Conservation (phyloP, 2,888 invertebrate species). For the Melitaea athalia region DNA sequence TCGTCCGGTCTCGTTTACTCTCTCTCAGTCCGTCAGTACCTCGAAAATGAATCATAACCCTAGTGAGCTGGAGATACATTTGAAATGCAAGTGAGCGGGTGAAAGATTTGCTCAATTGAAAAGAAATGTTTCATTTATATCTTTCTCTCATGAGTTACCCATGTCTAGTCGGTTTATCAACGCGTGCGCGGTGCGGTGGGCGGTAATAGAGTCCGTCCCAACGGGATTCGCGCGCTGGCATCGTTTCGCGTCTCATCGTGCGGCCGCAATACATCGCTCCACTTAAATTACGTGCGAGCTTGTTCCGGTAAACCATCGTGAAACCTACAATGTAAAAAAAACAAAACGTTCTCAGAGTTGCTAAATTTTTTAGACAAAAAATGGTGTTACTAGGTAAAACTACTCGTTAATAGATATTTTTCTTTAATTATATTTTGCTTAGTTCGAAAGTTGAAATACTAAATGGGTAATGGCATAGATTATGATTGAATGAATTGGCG, state of each 20-base stretch:
- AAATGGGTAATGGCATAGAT: constrained; percentile 13
- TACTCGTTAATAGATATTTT: constrained; percentile 3
- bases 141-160: no score
- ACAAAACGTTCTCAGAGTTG: constrained; percentile 14
- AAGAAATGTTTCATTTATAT: no score
- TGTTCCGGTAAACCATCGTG: constrained; percentile 73
- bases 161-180: constrained; percentile 76
- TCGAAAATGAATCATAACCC: no score
- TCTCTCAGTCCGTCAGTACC: no score
- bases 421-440: constrained; percentile 7
- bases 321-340: constrained; percentile 58
- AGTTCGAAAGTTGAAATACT: neutral
- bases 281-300: constrained; percentile 75
- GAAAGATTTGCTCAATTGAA: no score
- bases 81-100: no score
- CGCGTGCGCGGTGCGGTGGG: constrained; percentile 75
- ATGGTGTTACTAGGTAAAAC: constrained; percentile 13
- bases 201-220: constrained; percentile 78
- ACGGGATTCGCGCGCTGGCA: constrained; percentile 77
- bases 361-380: constrained; percentile 18
- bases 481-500: constrained; percentile 43
- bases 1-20: no score
- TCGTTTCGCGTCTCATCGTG: constrained; percentile 78
- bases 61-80: no score
- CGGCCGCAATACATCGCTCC: constrained; percentile 78